Evolutionary conservation across 2,888 invertebrate genomes (phyloP).

Genomic region (Homarus gammarus): DNA sequence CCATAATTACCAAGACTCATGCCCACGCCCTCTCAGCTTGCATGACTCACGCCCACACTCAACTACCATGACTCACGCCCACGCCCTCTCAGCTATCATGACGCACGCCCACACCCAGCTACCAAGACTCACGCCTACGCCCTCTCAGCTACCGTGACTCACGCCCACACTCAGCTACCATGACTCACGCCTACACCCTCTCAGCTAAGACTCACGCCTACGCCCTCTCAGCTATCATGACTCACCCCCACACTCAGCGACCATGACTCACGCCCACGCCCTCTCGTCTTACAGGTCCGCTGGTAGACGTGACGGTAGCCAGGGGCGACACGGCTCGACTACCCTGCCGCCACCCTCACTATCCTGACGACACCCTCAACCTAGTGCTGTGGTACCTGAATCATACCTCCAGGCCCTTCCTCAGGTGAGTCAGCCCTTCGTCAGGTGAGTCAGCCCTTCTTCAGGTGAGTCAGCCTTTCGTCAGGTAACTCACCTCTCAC

Average conservation of each 20-base stretch:
- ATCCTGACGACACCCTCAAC: slow-evolving; percentile 59
- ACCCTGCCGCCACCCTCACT: slow-evolving; percentile 50
- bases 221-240: neutral
- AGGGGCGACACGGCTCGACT: slow-evolving; percentile 63
- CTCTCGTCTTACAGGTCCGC: slow-evolving; percentile 48
- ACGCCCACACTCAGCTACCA: neutral
- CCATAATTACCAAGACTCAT: too few relatives aligned
- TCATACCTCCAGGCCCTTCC: slow-evolving; percentile 64
- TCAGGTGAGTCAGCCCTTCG: slow-evolving; percentile 40
- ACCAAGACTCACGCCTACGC: too few relatives aligned
- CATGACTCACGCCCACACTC: neutral
- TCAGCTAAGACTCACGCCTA: neutral
- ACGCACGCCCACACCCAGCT: too few relatives aligned
- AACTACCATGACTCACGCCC: too few relatives aligned
- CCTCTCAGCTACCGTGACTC: too few relatives aligned
- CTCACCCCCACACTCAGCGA: neutral
- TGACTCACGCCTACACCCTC: neutral
- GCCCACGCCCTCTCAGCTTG: too few relatives aligned
- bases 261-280: neutral
- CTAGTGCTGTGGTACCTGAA: slow-evolving; percentile 71
- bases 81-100: neutral
- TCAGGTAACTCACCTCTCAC: neutral
- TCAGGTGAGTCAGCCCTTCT: neutral
- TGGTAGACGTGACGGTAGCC: slow-evolving; percentile 58
- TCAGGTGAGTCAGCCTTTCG: slow-evolving; percentile 33